A percentile compares a stretch with the other conserved stretches of the same genome.
Conservation (phyloP, 2,113 vertebrate genomes). For the Aldabrachelys gigantea region DNA sequence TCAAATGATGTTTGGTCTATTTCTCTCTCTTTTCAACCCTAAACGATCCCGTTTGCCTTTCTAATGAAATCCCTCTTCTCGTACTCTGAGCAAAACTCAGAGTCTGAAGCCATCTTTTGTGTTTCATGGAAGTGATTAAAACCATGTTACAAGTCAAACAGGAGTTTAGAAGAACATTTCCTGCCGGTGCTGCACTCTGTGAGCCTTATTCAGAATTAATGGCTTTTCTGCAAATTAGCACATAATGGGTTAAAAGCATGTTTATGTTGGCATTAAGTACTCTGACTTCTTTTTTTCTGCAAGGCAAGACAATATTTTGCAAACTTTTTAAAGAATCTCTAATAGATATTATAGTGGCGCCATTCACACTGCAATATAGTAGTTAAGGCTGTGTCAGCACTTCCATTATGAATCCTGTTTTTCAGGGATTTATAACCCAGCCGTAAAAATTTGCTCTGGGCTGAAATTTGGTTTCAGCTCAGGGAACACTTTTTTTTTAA, state of each 20-base stretch:
- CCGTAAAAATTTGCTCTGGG: constrained; percentile 82
- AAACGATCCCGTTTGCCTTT: constrained; percentile 55
- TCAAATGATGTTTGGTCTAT: not conserved
- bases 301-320: constrained; percentile 80
- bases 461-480: constrained; percentile 80
- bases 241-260: constrained; percentile 85
- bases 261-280: constrained; percentile 81
- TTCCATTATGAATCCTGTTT: constrained; percentile 80
- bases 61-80: constrained; percentile 62
- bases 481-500: constrained; percentile 67
- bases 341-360: constrained; percentile 82
- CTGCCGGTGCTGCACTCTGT: constrained; percentile 54
- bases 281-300: constrained; percentile 73
- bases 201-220: constrained; percentile 76
- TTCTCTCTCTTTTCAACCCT: constrained; percentile 11
- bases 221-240: constrained; percentile 82
- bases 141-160: constrained; percentile 76
- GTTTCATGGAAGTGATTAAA: constrained; percentile 83
- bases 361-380: constrained; percentile 76
- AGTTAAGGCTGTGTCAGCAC: constrained; percentile 82
- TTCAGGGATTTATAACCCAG: constrained; percentile 81
- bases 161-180: constrained; percentile 79
- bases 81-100: constrained; percentile 59
- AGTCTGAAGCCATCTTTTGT: constrained; percentile 58
- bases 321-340: constrained; percentile 80